Conservation (phyloP, 2,113 vertebrate species). For the Hippocampus barbouri region DNA sequence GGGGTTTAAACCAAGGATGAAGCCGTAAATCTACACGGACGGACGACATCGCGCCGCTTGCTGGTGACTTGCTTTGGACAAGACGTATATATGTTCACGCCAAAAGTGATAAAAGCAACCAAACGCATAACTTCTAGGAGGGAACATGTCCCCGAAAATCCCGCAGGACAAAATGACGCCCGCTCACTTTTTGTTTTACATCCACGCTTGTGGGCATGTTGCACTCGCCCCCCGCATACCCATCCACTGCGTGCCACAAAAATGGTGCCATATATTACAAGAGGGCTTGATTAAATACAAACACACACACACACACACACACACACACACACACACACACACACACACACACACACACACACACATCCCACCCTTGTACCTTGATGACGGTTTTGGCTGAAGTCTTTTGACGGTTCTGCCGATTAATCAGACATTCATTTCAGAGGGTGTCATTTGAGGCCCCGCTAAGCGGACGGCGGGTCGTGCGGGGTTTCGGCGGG, state of each 20-base stretch:
- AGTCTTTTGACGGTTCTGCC: not conserved
- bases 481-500: not conserved
- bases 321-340: too few relatives aligned
- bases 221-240: not conserved
- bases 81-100: not conserved
- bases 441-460: not conserved
- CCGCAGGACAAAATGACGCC: constrained; percentile 24
- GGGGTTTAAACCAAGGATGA: constrained; percentile 15
- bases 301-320: too few relatives aligned
- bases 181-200: constrained; percentile 30
- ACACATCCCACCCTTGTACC: too few relatives aligned
- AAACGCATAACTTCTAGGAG: constrained; percentile 15
- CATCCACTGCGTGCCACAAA: not conserved
- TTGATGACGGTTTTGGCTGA: not conserved
- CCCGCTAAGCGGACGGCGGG: not conserved
- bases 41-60: not conserved
- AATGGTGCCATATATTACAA: not conserved
- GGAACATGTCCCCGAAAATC: constrained; percentile 18
- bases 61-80: not conserved
- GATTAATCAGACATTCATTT: not conserved
- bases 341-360: too few relatives aligned
- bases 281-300: not conserved
- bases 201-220: constrained; percentile 28
- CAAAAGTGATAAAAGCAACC: constrained; percentile 22
- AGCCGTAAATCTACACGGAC: constrained; percentile 23